A percentile compares a stretch with the other conserved stretches of the same genome.
Conservation (phyloP, 35 echinoderm and acorn worm species). For the Anneissia japonica region DNA sequence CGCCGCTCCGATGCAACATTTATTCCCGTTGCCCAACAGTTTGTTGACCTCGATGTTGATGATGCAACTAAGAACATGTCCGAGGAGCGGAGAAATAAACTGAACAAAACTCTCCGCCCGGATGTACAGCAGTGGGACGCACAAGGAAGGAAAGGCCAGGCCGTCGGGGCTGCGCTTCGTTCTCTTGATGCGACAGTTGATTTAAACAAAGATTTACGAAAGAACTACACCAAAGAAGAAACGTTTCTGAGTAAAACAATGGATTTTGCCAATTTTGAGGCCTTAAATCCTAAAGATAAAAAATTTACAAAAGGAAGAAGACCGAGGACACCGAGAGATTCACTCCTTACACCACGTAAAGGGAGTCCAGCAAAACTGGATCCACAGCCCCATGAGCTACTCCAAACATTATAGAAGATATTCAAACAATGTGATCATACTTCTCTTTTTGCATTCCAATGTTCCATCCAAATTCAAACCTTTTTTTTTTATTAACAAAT, state of each 20-base stretch:
- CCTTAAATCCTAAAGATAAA: neutral
- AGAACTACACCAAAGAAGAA: conserved; percentile 68
- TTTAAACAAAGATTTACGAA: conserved; percentile 52
- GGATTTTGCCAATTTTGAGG: conserved; percentile 14
- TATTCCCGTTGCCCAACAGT: conserved; percentile 68
- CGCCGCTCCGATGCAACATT: conserved; percentile 63
- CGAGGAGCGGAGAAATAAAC: conserved; percentile 41
- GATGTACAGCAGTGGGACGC: conserved; percentile 71
- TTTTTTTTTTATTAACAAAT: too few species aligned
- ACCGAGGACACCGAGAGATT: neutral
- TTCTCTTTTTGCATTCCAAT: too few species aligned
- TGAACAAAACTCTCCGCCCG: conserved; percentile 53
- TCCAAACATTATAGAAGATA: neutral
- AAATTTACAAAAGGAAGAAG: neutral
- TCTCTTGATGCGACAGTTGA: conserved; percentile 77
- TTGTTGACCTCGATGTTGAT: conserved; percentile 48
- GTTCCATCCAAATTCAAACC: too few species aligned
- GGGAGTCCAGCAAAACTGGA: neutral
- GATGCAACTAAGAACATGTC: conserved; percentile 49
- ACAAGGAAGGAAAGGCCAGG: conserved; percentile 54
- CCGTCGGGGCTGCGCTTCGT: conserved; percentile 48
- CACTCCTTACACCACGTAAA: neutral
- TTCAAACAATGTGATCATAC: too few species aligned
- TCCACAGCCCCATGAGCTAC: neutral
- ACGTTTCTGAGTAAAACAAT: conserved; percentile 62